phyloP scores from a whole-genome alignment of 2,113 vertebrate species.

The Tetrax tetrax region DNA sequence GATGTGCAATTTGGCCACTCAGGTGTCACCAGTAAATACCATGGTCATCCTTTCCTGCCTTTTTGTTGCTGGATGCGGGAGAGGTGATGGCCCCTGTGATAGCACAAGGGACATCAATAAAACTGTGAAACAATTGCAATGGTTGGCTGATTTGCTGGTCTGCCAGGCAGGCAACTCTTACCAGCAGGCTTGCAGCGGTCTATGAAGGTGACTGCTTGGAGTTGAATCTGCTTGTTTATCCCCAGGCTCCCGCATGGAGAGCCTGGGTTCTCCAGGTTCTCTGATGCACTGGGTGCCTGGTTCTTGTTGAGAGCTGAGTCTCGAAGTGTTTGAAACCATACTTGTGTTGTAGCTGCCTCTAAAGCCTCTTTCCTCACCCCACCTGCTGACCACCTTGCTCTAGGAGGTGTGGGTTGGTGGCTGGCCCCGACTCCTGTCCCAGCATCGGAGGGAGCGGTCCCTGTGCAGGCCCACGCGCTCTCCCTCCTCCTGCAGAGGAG shows the following conservation, averaged over 20 bases:
- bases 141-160: neutral
- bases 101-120: neutral
- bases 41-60: neutral
- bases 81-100: neutral
- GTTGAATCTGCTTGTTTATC: neutral
- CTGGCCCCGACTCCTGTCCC: neutral
- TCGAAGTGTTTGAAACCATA: neutral
- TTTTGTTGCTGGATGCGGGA: neutral
- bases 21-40: neutral
- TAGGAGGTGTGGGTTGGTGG: neutral
- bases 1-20: neutral
- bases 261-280: too few relatives aligned
- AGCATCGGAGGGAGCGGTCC: neutral
- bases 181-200: neutral
- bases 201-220: neutral
- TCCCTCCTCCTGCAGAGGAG: neutral
- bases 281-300: fast-evolving
- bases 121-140: neutral
- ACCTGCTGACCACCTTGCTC: neutral
- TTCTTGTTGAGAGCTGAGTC: neutral
- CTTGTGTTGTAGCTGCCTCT: neutral
- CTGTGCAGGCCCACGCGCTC: neutral
- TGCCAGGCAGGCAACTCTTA: neutral
- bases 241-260: neutral
- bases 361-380: neutral